Base-by-base conservation (phyloP, 92 coral and sea anemone species). In the Zoanthus gigantus region DNA sequence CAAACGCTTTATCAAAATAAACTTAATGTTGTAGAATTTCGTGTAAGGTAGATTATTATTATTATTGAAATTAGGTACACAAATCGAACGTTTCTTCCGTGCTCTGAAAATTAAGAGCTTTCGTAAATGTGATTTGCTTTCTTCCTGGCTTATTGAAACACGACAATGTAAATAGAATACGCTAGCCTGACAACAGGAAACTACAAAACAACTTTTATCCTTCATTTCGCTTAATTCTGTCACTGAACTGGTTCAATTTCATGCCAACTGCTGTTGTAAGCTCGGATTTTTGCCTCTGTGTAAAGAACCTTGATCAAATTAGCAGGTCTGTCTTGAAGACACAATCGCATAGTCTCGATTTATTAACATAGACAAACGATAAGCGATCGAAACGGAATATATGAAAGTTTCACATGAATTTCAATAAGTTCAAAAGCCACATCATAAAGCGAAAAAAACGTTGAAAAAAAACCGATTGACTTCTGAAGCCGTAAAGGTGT, bases 291-390 rank as follows among this genome's bases (percentile, higher is more conserved):
- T 60, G 63, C 58, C 65, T 81, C 74, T 69, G 58, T 69, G 60
- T 81, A 81, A 81, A 81, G 75, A 65, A 81, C 47, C 85, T 81
- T 81, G 85, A 81, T 81, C 85, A 66, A 81, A 81, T 81, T 81
- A 81, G 85, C 85, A 81, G 53, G 74, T 65, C 31, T 57, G 85
- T 61, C 42, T 13, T 71, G 56, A 71, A 44, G 84, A 63, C 84
- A 80, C 84, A 80, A 80, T 61, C 45, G 46, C 58, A 45, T 9
- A 30, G 28, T 29, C 53, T 48, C 44, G 10, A 17, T 71, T 79
- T 12, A 45, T 48, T 18, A 60, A 18, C 28, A 11, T 79, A 31
- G 84, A 79, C 84, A 37, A 79, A 79, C 84, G 71, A 15, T 61
- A 72, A 60, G 46, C 61, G 61, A 66, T 47, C 74, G 60, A 31